Conservation (phyloP, 1,140 invertebrate species). For the Globodera ellingtonae region DNA sequence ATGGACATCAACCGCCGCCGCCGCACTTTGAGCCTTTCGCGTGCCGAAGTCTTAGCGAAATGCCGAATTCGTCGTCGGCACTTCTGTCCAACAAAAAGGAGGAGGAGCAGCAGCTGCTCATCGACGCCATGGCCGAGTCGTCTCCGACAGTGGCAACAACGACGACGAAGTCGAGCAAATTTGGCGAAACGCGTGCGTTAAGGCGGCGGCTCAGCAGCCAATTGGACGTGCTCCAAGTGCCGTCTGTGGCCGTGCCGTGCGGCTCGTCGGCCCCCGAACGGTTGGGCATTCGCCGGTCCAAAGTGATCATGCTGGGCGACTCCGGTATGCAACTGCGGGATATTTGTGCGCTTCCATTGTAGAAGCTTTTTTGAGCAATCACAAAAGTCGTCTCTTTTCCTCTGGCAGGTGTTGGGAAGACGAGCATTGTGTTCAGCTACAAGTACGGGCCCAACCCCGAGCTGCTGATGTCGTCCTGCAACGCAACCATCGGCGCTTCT, state of each 20-base stretch:
- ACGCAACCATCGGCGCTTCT: slow-evolving; percentile 45
- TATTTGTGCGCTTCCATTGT: background rate
- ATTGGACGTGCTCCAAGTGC: background rate
- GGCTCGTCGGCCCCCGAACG: background rate
- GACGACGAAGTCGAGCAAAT: background rate
- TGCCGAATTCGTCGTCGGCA: background rate
- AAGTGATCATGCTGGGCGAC: slow-evolving; percentile 43
- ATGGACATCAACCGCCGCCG: background rate
- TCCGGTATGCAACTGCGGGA: slow-evolving; percentile 9
- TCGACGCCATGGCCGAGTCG: background rate
- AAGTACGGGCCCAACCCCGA: slow-evolving; percentile 38
- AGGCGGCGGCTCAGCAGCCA: background rate
- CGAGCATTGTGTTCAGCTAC: slow-evolving; percentile 37
- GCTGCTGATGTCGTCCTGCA: slow-evolving; percentile 22
- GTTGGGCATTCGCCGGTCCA: slow-evolving; percentile 14
- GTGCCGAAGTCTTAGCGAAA: background rate
- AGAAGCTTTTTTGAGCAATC: too few species aligned
- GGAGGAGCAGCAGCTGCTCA: background rate
- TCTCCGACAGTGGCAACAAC: background rate
- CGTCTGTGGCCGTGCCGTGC: background rate
- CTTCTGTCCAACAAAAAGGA: background rate
- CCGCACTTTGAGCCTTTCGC: background rate
- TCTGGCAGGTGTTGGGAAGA: slow-evolving; percentile 38
- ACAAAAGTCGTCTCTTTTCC: too few species aligned
- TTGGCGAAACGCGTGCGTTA: background rate